Evolutionary conservation across 2,888 invertebrate species (phyloP).

Genomic region (Elegia similella): DNA sequence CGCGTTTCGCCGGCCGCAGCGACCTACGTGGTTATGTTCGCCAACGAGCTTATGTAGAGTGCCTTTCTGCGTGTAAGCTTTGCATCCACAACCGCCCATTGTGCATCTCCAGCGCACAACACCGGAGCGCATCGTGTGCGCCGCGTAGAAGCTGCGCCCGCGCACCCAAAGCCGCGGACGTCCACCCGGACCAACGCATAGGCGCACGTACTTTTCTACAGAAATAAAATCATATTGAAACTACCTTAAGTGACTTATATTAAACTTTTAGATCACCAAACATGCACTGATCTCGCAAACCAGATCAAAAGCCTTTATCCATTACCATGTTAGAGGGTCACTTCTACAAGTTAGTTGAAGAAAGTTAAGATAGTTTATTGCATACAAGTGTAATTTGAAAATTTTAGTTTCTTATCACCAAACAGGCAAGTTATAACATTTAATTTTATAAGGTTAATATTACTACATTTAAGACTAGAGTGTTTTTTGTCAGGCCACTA

Average conservation of each 20-base stretch:
- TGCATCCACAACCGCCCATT: slow-evolving; percentile 76
- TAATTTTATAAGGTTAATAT: background rate
- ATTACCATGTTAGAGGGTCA: slow-evolving; percentile 14
- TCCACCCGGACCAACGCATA: slow-evolving; percentile 74
- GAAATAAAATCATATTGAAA: slow-evolving; percentile 32
- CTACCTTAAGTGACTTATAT: background rate
- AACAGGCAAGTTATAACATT: slow-evolving; percentile 6
- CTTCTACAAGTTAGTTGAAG: slow-evolving; percentile 6
- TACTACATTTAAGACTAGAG: slow-evolving; percentile 27
- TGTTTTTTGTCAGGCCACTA: slow-evolving; percentile 21
- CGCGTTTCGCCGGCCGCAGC: slow-evolving; percentile 54
- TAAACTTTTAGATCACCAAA: background rate
- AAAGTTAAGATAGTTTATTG: slow-evolving; percentile 21
- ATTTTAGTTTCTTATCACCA: background rate
- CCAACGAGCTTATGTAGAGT: slow-evolving; percentile 71
- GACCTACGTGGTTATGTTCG: slow-evolving; percentile 71
- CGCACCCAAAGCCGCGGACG: slow-evolving; percentile 74
- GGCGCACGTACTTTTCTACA: slow-evolving; percentile 62
- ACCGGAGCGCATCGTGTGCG: slow-evolving; percentile 76
- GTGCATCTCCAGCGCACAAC: slow-evolving; percentile 76
- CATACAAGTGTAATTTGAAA: background rate
- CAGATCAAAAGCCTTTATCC: slow-evolving; percentile 6
- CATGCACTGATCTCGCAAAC: background rate
- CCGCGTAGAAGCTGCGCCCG: slow-evolving; percentile 75
- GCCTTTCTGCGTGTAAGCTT: slow-evolving; percentile 74